Evolutionary conservation across 2,888 invertebrate species (phyloP), one percentile per base, ranked within the genome.

Genomic region (Petrolisthes cinctipes): DNA sequence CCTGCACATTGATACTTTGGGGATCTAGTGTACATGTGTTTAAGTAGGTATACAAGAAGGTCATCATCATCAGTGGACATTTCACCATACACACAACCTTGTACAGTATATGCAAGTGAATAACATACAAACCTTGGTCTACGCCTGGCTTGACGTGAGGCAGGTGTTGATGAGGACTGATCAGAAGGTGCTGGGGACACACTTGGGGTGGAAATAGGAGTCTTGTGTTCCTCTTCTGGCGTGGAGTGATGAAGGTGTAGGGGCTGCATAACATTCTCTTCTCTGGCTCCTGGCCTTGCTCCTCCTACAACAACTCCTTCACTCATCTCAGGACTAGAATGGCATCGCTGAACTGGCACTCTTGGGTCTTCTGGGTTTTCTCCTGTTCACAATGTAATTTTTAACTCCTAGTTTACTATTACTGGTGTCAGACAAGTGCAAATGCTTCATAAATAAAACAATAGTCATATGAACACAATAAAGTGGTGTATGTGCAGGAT

Each of bases 291-390:
- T 14, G 91, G 91, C 6, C 94, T 93, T 92, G 91, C 91, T 7
- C 90, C 91, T 73, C 89, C 93, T 80, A 95, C 92, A 91, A 95
- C 95, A 90, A 95, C 95, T 93, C 95, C 95, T 91, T 96, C 96
- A 89, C 96, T 96, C 97, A 97, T 97, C 94, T 97, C 97, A 0
- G 97, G 97, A 91, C 97, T 97, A 83, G 97, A 97, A 94, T 97
- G 97, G 76, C 97, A 97, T 90, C 97, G 94, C 0, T 97, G 95
- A 88, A 97, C 97, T 9, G 97, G 97, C 94, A 88, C 88, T 20
- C 85, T 85, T 9, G 88, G 88, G 71, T 88, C 88, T 23, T 88
- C 88, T 88, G 81, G 81, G 81, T 84, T 88, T 17, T 88, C 87
- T 61, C 84, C 87, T 84, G 79, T 20, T 23, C 14, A 71, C 37